phyloP scores from a whole-genome alignment of 2,797 vertebrate species.

The Lutra lutra region DNA sequence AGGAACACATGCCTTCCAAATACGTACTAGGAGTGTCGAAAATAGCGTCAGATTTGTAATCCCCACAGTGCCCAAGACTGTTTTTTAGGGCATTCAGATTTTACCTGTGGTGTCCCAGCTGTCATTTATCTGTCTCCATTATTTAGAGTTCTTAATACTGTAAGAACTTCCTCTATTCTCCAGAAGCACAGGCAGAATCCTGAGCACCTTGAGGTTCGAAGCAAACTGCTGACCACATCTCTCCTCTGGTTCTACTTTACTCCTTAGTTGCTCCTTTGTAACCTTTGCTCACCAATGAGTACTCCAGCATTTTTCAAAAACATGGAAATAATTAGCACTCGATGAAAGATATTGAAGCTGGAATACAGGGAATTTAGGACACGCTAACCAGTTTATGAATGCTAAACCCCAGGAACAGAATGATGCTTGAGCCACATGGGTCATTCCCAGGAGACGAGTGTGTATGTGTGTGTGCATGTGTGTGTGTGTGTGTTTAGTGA shows the following conservation, averaged over 20 bases:
- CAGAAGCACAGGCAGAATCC: not conserved
- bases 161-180: not conserved
- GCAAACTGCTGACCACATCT: not conserved
- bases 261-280: not conserved
- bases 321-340: not conserved
- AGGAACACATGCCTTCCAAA: not conserved
- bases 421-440: not conserved
- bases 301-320: constrained; percentile 24
- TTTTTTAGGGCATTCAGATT: not conserved
- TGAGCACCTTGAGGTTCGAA: not conserved
- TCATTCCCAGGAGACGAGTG: not conserved
- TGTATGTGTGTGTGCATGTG: not conserved
- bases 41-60: not conserved
- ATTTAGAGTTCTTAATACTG: not conserved
- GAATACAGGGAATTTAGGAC: not conserved
- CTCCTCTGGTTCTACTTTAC: not conserved
- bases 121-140: not conserved
- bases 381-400: not conserved
- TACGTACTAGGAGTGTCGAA: not conserved
- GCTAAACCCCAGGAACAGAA: not conserved
- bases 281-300: not conserved
- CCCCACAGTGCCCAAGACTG: not conserved
- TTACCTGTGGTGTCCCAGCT: not conserved
- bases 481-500: not conserved
- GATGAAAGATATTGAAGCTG: not conserved